Evolutionary conservation across 2,113 vertebrate genomes (phyloP).

Genomic region (Parus major): DNA sequence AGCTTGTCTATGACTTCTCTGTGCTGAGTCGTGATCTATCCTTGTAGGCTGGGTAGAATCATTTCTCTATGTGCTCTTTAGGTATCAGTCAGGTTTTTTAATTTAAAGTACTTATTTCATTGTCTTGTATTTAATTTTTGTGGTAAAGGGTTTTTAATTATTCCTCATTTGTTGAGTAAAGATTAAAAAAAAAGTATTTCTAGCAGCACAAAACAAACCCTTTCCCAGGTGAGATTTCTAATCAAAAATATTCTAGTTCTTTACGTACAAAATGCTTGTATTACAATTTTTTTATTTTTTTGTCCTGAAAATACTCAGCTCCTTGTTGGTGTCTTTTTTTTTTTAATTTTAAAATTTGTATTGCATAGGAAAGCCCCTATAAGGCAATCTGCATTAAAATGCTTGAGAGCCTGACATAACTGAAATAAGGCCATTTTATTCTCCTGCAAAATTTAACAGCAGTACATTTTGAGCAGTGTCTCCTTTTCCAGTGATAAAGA

Average conservation of each 20-base stretch:
- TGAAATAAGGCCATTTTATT: conserved; percentile 3
- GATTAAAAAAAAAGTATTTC: neutral
- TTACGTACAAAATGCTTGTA: neutral
- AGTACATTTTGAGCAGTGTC: neutral
- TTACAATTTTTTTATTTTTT: neutral
- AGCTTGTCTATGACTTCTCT: conserved; percentile 22
- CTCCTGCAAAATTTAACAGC: conserved; percentile 36
- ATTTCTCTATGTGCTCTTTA: neutral
- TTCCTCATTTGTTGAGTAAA: neutral
- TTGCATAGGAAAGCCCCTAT: neutral
- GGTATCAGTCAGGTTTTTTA: neutral
- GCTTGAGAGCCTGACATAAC: neutral
- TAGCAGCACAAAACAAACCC: neutral
- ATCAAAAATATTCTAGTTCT: neutral
- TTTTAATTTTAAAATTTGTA: neutral
- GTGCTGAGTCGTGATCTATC: conserved; percentile 14
- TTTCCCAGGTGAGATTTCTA: neutral
- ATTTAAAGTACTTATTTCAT: neutral
- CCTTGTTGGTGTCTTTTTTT: neutral
- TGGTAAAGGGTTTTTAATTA: neutral
- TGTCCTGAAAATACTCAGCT: neutral
- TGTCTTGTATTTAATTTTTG: neutral
- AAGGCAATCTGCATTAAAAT: neutral
- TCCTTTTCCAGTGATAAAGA: neutral
- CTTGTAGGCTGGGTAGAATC: neutral